Base-by-base conservation (phyloP, 2,113 vertebrate species). In the Pseudopipra pipra region DNA sequence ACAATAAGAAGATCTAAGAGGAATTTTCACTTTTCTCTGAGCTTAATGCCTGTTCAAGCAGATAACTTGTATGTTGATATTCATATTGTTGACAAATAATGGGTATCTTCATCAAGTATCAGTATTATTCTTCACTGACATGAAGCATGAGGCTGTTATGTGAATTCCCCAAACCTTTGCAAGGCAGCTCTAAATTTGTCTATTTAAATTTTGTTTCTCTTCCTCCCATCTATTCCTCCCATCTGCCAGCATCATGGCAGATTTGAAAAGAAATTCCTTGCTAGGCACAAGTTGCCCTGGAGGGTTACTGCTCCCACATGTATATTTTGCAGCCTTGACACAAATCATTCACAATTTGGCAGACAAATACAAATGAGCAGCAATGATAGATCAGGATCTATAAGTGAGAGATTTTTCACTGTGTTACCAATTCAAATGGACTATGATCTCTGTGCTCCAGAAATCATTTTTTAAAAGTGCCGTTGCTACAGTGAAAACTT, bases 1-100 rank as follows among this genome's bases (percentile, higher is more conserved):
- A 92, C 72, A 92, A 46, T 47, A 82, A 90, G 65, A 87, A 87
- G 68, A 93, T 84, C 71, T 87, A 75, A 95, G 68, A 78, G 43
- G 73, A 93, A 84, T 87, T 92, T 91, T 81, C 76, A 56, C 23
- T 78, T 44, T 71, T 83, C 63, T 84, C 47, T 92, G 63, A 90
- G 80, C 55, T 76, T 92, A 92, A 89, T 81, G 39, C 65, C 63
- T 90, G 39, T 52, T 92, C 55, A 84, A 84, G 59, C 3, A 4
- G 52, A 56, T 89, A 76, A 88, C 65, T 92, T 55, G 43, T 59
- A 77, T 3, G 11, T 35, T 88, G 73, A 81, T 67, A 74, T 77
- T 74, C 68, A 81, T 24, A 49, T 43, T 33, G 17, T 74, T 95
- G 81, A 90, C 76, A 95, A 92, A 92, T 74, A 93, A 78, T n/a